Evolutionary conservation across 2,797 vertebrate genomes (phyloP).

Genomic region (Oryzias dopingdopingensis): DNA sequence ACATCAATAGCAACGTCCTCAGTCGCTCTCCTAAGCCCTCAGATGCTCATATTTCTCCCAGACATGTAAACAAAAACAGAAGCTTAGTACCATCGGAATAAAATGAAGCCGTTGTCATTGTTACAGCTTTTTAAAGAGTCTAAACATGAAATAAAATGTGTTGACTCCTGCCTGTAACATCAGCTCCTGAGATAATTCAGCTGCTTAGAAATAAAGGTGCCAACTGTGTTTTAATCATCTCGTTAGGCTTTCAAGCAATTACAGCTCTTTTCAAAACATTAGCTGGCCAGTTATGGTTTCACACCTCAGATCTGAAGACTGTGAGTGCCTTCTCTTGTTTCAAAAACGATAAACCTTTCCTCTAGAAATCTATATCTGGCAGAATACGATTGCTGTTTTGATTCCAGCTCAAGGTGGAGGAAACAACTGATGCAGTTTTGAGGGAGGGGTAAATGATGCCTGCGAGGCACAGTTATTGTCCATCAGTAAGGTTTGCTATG

Average conservation of each 20-base stretch:
- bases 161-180: slow-evolving; percentile 19
- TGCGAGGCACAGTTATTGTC: slow-evolving; percentile 62
- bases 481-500: slow-evolving; percentile 64
- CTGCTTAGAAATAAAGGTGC: slow-evolving; percentile 1
- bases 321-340: slow-evolving; percentile 44
- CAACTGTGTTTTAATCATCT: slow-evolving; percentile 54
- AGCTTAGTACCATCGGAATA: not conserved
- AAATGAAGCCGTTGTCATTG: slow-evolving; percentile 7
- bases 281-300: slow-evolving; percentile 44
- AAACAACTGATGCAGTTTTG: slow-evolving; percentile 37
- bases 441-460: slow-evolving; percentile 40
- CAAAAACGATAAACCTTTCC: slow-evolving; percentile 42
- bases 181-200: slow-evolving; percentile 33
- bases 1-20: slow-evolving; percentile 33
- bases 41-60: slow-evolving; percentile 6
- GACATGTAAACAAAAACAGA: not conserved
- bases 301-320: slow-evolving; percentile 34
- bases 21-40: slow-evolving; percentile 26
- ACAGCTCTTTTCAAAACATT: slow-evolving; percentile 57
- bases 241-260: slow-evolving; percentile 58
- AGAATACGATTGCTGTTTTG: slow-evolving; percentile 44
- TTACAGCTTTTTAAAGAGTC: not conserved
- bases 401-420: slow-evolving; percentile 30
- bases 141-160: slow-evolving; percentile 9
- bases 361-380: slow-evolving; percentile 46